These are phyloP conservation scores for Sipha flava DNA, from an alignment of 1,140 invertebrate species.

Conservation along the genomic window DNA sequence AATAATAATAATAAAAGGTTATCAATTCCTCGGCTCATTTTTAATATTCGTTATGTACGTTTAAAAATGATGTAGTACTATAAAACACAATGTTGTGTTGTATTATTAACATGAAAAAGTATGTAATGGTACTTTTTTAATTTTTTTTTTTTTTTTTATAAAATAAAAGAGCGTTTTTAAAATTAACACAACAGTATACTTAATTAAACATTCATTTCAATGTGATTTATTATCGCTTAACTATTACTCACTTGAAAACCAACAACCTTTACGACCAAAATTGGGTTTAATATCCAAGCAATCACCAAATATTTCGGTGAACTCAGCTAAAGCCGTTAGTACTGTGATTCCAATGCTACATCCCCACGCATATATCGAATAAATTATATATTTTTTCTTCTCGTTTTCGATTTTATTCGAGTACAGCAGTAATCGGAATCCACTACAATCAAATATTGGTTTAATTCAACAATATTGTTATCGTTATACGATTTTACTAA, in stretches of 20 bases:
- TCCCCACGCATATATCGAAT: constrained; percentile 43
- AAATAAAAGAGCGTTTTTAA: no score
- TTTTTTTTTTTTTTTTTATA: no score
- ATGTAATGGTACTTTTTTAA: no score
- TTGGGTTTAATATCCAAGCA: constrained; percentile 34
- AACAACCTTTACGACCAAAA: constrained; percentile 36
- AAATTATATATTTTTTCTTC: constrained; percentile 36
- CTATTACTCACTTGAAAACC: constrained; percentile 37
- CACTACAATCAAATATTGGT: neutral
- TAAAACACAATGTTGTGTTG: no score
- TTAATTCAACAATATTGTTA: no score
- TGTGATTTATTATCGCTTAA: neutral
- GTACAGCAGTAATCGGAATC: neutral
- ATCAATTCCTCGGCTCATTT: no score
- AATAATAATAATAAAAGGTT: no score
- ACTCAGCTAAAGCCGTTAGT: constrained; percentile 38
- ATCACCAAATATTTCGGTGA: neutral
- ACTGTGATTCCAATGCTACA: constrained; percentile 36
- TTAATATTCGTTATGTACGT: no score
- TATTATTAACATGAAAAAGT: no score
- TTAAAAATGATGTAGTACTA: no score
- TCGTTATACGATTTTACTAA: constrained; percentile 41
- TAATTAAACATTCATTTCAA: no score
- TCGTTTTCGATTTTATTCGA: constrained; percentile 28
- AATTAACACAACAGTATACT: no score